Conservation (phyloP, 2,113 vertebrate genomes). For the Brachirus orientalis region DNA sequence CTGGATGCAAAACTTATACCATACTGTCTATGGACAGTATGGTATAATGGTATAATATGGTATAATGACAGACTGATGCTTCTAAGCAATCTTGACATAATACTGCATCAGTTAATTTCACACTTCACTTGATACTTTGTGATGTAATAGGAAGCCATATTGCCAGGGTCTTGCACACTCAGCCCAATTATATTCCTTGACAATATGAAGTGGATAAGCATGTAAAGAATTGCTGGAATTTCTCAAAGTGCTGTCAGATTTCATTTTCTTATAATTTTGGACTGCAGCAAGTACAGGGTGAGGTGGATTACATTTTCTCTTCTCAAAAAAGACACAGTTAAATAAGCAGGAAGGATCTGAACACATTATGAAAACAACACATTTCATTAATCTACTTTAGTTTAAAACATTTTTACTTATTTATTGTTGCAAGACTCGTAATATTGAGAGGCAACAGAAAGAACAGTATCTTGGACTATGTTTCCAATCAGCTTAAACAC, state of each 20-base stretch:
- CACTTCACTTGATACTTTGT: slow-evolving; percentile 70
- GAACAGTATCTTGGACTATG: too few species aligned
- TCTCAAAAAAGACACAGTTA: neutral
- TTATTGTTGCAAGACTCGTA: too few species aligned
- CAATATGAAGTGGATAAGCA: slow-evolving; percentile 49
- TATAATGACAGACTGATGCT: too few species aligned
- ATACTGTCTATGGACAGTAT: slow-evolving; percentile 12
- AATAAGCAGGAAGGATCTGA: slow-evolving; percentile 5
- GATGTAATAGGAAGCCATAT: slow-evolving; percentile 67
- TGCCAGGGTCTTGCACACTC: slow-evolving; percentile 57
- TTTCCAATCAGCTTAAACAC: too few species aligned
- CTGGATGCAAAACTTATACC: slow-evolving; percentile 5
- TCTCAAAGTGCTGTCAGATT: slow-evolving; percentile 31
- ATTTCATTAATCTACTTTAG: too few species aligned
- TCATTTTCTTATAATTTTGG: slow-evolving; percentile 30
- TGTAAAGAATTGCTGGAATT: slow-evolving; percentile 52
- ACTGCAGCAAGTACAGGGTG: slow-evolving; percentile 27
- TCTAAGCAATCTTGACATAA: slow-evolving; percentile 70
- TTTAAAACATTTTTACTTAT: too few species aligned
- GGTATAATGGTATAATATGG: too few species aligned
- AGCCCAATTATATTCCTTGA: slow-evolving; percentile 48
- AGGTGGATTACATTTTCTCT: slow-evolving; percentile 3
- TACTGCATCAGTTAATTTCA: slow-evolving; percentile 78
- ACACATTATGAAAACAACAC: neutral
- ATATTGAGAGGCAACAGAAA: too few species aligned